phyloP scores from a whole-genome alignment of 1,140 invertebrate genomes.

The Trigoniulus corallinus region DNA sequence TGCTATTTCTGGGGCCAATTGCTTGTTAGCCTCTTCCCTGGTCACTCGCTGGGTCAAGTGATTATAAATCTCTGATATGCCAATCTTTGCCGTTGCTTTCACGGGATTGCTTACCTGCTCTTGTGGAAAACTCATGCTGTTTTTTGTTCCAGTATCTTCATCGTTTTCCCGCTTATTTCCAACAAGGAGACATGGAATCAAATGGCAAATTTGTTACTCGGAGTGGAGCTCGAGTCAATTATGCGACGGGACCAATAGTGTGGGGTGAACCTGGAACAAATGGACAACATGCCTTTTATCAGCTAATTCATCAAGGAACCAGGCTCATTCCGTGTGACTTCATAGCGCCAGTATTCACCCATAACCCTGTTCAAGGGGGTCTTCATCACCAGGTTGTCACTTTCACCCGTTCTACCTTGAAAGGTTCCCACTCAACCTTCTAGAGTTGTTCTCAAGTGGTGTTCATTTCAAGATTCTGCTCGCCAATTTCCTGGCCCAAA shows the following conservation, averaged over 20 bases:
- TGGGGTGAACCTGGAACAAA: slow-evolving; percentile 98
- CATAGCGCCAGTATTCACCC: slow-evolving; percentile 79
- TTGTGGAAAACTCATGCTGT: background rate
- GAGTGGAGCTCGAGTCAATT: slow-evolving; percentile 52
- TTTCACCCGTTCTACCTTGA: no score
- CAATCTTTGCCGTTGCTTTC: no score
- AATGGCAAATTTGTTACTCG: slow-evolving; percentile 90
- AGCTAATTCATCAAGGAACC: slow-evolving; percentile 77
- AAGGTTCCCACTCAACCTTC: no score
- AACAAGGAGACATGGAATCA: slow-evolving; percentile 99
- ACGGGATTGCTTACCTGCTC: background rate
- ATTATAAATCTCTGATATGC: no score
- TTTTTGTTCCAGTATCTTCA: slow-evolving; percentile 70
- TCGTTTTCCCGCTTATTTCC: slow-evolving; percentile 97
- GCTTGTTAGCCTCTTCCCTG: no score
- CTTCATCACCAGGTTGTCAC: slow-evolving; percentile 43
- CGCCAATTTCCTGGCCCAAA: slow-evolving; percentile 97
- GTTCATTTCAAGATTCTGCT: slow-evolving; percentile 61
- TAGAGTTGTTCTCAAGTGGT: no score
- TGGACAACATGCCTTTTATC: slow-evolving; percentile 98
- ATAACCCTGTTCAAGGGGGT: slow-evolving; percentile 72
- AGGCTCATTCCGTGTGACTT: slow-evolving; percentile 93
- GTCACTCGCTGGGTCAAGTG: no score
- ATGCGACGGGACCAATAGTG: slow-evolving; percentile 77
- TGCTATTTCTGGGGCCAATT: no score